phyloP scores from a whole-genome alignment of 2,888 invertebrate species.

The Beris chalybata region DNA sequence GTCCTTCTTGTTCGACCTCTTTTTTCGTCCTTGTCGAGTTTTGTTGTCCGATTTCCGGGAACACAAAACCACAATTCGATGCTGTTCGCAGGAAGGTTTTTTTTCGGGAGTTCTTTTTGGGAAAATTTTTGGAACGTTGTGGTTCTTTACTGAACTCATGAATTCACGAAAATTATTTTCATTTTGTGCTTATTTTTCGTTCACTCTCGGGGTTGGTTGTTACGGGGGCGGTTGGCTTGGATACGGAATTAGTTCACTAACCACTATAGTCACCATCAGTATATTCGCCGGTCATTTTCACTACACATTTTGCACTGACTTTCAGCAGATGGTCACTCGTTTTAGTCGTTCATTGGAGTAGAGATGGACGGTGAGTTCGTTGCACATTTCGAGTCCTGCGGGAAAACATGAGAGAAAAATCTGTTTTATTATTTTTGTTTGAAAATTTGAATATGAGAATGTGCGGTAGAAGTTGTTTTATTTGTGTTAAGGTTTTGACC shows the following conservation, averaged over 20 bases:
- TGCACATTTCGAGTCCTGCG: conserved; percentile 1
- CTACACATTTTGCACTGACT: background rate
- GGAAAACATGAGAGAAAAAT: too few relatives aligned
- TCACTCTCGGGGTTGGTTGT: background rate
- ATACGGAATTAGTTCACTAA: background rate
- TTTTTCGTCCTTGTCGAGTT: conserved; percentile 8
- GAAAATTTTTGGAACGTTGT: background rate
- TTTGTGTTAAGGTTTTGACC: too few relatives aligned
- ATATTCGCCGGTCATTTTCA: conserved; percentile 10
- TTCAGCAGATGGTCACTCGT: too few relatives aligned
- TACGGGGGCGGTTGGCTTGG: background rate
- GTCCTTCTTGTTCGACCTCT: conserved; percentile 13
- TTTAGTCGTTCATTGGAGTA: too few relatives aligned
- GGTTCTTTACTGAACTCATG: conserved; percentile 11
- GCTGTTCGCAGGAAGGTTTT: background rate
- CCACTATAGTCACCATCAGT: conserved; percentile 22
- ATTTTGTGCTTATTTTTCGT: conserved; percentile 19
- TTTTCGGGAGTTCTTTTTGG: background rate
- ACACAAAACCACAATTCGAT: background rate
- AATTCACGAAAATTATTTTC: conserved; percentile 28
- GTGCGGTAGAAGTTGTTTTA: too few relatives aligned
- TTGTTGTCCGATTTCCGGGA: conserved; percentile 20
- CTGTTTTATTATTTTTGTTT: too few relatives aligned
- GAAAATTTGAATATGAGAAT: too few relatives aligned
- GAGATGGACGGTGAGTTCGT: too few relatives aligned